These are phyloP conservation scores for Drosophila limbata DNA, from an alignment of 2,888 invertebrate species.

Conservation along the genomic window DNA sequence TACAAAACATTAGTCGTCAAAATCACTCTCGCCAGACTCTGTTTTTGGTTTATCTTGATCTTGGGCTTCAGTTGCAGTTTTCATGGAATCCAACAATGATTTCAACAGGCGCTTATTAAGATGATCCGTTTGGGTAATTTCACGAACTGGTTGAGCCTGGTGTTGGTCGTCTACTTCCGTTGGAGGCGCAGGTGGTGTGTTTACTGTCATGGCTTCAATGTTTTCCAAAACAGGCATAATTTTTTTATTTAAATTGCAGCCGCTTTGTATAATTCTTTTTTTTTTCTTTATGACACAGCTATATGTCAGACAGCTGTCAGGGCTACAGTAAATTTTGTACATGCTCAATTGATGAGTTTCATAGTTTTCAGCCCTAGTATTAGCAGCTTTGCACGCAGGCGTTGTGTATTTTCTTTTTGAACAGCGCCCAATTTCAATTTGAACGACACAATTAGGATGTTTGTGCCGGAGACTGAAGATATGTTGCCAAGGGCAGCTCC, in stretches of 20 bases:
- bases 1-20: constrained; percentile 68
- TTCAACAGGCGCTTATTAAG: constrained; percentile 79
- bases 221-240: constrained; percentile 78
- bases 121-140: constrained; percentile 83
- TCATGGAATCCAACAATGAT: constrained; percentile 79
- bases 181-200: constrained; percentile 40
- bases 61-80: constrained; percentile 44
- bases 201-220: constrained; percentile 55
- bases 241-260: constrained; percentile 1
- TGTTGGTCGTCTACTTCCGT: constrained; percentile 36
- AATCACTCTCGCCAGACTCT: constrained; percentile 67
- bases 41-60: constrained; percentile 20
- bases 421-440: constrained; percentile 66
- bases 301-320: constrained; percentile 30
- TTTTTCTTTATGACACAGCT: constrained; percentile 18
- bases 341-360: background rate
- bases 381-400: constrained; percentile 29
- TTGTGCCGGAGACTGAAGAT: constrained; percentile 82
- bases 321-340: constrained; percentile 30
- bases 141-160: constrained; percentile 60
- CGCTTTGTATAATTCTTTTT: background rate
- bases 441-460: constrained; percentile 62
- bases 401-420: constrained; percentile 8
- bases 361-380: constrained; percentile 5
- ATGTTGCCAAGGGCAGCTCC: constrained; percentile 83